Conservation (phyloP, 2,888 invertebrate genomes). For the Pharmacophagus antenor region DNA sequence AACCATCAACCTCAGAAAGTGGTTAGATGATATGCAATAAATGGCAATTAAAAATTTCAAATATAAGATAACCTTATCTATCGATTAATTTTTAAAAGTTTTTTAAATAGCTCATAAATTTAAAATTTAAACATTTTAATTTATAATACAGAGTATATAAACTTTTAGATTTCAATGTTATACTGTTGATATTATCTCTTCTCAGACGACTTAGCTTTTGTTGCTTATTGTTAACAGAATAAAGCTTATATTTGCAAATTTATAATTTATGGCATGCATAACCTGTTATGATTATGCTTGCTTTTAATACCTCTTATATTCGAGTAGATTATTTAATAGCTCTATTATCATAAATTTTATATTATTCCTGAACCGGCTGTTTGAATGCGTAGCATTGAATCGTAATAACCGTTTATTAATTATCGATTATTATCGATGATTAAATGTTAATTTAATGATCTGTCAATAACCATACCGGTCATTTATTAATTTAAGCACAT, state of each 20-base stretch:
- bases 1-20: too few relatives aligned
- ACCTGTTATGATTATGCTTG: background rate
- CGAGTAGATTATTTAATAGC: slow-evolving; percentile 17
- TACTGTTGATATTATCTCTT: background rate
- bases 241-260: background rate
- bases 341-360: slow-evolving; percentile 17
- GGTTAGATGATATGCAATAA: too few relatives aligned
- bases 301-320: background rate
- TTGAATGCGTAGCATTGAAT: slow-evolving; percentile 6
- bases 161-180: background rate
- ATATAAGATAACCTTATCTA: too few relatives aligned
- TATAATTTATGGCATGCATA: background rate
- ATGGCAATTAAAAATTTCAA: too few relatives aligned
- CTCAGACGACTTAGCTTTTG: background rate
- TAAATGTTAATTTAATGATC: slow-evolving; percentile 15
- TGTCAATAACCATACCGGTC: slow-evolving; percentile 8
- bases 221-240: background rate
- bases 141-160: too few relatives aligned
- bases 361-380: slow-evolving; percentile 8
- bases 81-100: too few relatives aligned
- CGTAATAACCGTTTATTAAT: background rate
- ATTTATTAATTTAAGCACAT: slow-evolving; percentile 5
- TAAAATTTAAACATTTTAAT: too few relatives aligned
- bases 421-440: slow-evolving; percentile 10
- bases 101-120: too few relatives aligned